phyloP scores from a whole-genome alignment of 2,797 vertebrate genomes.

The Sylvia borin region DNA sequence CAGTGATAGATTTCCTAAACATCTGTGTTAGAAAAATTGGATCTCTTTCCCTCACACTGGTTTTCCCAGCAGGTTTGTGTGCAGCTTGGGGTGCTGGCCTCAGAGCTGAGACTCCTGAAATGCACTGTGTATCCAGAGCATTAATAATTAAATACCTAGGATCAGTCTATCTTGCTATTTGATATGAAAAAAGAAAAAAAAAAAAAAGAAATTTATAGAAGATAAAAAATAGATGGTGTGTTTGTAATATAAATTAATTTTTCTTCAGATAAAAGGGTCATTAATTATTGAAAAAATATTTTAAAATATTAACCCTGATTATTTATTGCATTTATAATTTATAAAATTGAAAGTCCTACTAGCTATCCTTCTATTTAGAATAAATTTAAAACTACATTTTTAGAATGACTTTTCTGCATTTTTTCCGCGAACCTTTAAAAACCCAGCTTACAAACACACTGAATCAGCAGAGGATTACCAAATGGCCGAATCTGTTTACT shows the following conservation, averaged over 20 bases:
- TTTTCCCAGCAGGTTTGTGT: not conserved
- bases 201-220: not conserved
- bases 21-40: not conserved
- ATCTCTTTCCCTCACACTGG: not conserved
- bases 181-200: not conserved
- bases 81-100: not conserved
- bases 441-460: not conserved
- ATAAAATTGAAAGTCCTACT: not conserved
- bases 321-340: constrained; percentile 1
- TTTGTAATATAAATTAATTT: not conserved
- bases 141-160: constrained; percentile 13
- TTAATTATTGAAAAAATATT: constrained; percentile 15
- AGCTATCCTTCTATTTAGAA: not conserved
- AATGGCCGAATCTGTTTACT: not conserved
- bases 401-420: not conserved
- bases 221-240: not conserved
- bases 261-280: not conserved
- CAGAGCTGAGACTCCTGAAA: not conserved
- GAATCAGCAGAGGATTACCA: not conserved
- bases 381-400: not conserved
- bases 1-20: not conserved
- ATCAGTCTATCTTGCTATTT: not conserved
- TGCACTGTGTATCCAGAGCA: not conserved
- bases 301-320: not conserved
- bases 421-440: constrained; percentile 4